Base-by-base conservation (phyloP, 2,113 vertebrate species). In the Tenebrosternarchus preto region DNA sequence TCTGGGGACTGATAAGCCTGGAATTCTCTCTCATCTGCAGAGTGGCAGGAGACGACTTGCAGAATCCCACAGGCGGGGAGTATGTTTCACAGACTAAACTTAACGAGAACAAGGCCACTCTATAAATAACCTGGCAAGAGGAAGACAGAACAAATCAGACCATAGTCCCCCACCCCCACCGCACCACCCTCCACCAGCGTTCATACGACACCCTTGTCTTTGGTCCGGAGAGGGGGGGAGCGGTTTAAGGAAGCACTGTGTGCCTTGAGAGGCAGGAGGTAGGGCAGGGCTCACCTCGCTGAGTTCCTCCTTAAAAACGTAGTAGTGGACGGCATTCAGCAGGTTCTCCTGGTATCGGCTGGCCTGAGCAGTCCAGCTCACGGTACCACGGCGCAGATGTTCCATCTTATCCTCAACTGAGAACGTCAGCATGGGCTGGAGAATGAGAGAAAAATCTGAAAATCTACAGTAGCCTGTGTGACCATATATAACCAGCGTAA, bases 331-430 rank as follows among this genome's bases (percentile, higher is more conserved):
- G 76, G 84, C 88, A 53, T 36, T 75, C 66, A 86, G 86, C 76
- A 94, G 82, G 46, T 87, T 85, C 82, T 79, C 87, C 71, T 93
- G 90, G 0, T 82, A 84, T 4, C 87, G 91, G 20, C 88, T 64
- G 0, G 90, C 89, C 75, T 90, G 88, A 56, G 81, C 76, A 9
- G 55, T 82, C 93, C 94, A 95, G 61, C 19, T 87, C 68, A 78
- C 33, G n/a, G 82, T 87, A 4, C 92, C 91, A 46, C n/a, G 83
- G 61, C 94, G 91, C 16, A 95, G 86, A 29, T 36, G 71, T 56
- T 92, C 89, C 73, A 95, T 87, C 79, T 94, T 93, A 79, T 90
- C 90, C 79, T 94, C 91, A 72, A 92, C 90, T 57, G 93, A 93
- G 88, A 94, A 59, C 59, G 90, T 92, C 78, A 91, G 87, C 67